Conservation (phyloP, 2,888 invertebrate genomes). For the Cryptus viduatorius region DNA sequence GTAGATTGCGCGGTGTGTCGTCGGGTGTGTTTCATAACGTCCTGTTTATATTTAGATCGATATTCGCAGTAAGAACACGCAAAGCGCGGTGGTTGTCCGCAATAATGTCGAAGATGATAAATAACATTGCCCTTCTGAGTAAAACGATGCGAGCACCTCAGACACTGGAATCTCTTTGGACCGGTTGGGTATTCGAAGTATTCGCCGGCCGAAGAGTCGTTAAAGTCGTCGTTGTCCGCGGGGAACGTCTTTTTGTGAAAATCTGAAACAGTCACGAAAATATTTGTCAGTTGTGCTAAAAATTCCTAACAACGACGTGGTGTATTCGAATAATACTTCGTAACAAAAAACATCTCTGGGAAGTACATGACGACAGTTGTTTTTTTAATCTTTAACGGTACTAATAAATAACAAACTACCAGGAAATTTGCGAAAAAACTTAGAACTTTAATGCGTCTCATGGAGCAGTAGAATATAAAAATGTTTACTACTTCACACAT, state of each 20-base stretch:
- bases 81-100: slow-evolving; percentile 81
- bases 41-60: slow-evolving; percentile 78
- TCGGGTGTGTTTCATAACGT: slow-evolving; percentile 19
- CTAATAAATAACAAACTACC: too few relatives aligned
- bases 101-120: slow-evolving; percentile 82
- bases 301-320: neutral
- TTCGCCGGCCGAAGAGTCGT: slow-evolving; percentile 21
- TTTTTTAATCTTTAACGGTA: too few relatives aligned
- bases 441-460: too few relatives aligned
- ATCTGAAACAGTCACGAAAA: slow-evolving; percentile 33
- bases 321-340: neutral
- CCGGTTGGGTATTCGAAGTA: slow-evolving; percentile 64
- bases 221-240: slow-evolving; percentile 1
- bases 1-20: neutral
- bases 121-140: slow-evolving; percentile 81
- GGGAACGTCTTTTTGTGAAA: neutral
- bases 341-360: neutral
- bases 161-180: slow-evolving; percentile 76
- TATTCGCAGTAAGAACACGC: slow-evolving; percentile 81
- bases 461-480: neutral
- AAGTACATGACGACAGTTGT: too few relatives aligned
- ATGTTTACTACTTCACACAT: neutral
- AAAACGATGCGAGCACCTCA: slow-evolving; percentile 79
- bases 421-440: too few relatives aligned
- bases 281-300: slow-evolving; percentile 2